Evolutionary conservation across 1,140 invertebrate genomes (phyloP).

Genomic region (Oreohelix idahoensis): DNA sequence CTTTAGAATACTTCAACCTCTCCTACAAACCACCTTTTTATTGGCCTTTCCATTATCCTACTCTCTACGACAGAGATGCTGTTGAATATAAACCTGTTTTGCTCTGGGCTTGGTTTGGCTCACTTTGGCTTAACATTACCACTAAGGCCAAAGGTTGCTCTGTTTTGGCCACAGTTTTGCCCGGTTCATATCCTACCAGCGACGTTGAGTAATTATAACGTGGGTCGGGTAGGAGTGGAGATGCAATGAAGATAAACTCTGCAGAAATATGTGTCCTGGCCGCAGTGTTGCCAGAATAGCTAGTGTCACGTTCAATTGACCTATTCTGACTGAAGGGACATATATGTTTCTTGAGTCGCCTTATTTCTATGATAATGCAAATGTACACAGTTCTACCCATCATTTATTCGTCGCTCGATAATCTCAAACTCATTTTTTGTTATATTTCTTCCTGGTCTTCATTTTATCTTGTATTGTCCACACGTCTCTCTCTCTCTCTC

Average conservation of each 20-base stretch:
- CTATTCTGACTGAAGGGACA: background rate
- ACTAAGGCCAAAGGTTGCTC: background rate
- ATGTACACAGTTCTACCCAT: background rate
- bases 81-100: background rate
- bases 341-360: background rate
- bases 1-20: no score
- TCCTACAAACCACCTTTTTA: no score
- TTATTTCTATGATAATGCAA: slow-evolving; percentile 14
- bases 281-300: background rate
- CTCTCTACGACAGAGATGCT: no score
- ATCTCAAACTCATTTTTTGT: background rate
- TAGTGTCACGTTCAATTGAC: slow-evolving; percentile 5
- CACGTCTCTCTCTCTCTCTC: background rate
- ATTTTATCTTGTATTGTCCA: background rate
- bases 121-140: background rate
- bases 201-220: background rate
- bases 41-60: no score
- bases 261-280: background rate
- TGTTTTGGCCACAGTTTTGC: background rate
- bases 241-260: background rate
- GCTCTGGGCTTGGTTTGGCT: background rate
- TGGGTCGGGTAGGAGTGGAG: background rate
- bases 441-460: background rate
- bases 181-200: background rate
- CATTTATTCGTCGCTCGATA: background rate